Base-by-base conservation (phyloP, 2,888 invertebrate species). In the Neoascia interrupta region DNA sequence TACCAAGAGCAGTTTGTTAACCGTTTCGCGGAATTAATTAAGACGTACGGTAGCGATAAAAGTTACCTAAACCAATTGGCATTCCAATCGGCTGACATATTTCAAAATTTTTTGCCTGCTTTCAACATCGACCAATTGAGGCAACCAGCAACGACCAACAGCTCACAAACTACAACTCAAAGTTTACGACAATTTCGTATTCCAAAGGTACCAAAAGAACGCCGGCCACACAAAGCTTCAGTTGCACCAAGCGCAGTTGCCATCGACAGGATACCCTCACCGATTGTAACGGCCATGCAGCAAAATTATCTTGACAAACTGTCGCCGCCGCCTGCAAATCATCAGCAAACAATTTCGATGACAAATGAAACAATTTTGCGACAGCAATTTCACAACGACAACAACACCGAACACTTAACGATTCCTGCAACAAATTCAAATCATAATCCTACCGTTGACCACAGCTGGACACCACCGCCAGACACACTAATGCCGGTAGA, bases 111-210 rank as follows among this genome's bases (percentile, higher is more conserved):
- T 26, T 16, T 41, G 13, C 15, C 61, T 26, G 2, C 26, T 21
- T n/a, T 18, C 23, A 60, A 18, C 18, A 47, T 34, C 18, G 8
- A 11, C 13, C 4, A 16, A 11, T 18, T 2, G 5, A 10, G 10
- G 23, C 13, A 41, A n/a, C 26, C 49, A 66, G 4, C 3, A 31
- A n/a, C 3, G 31, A 31, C 8, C 8, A 31, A 28, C 15, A 51
- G 31, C 23, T 28, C 36, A 4, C 58, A 37, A 18, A 31, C 31
- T n/a, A n/a, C n/a, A n/a, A n/a, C n/a, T n/a, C 86, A 87, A 74
- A 85, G 85, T 16, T 74, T 87, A 56, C 86, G 87, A 18, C 86
- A 86, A 70, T 87, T 87, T 70, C 87, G 88, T 60, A 86, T 87
- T 83, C 87, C 87, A 28, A 87, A 87, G 37, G 6, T 39, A 31